phyloP scores from a whole-genome alignment of 2,888 invertebrate genomes.

The Arctia plantaginis region DNA sequence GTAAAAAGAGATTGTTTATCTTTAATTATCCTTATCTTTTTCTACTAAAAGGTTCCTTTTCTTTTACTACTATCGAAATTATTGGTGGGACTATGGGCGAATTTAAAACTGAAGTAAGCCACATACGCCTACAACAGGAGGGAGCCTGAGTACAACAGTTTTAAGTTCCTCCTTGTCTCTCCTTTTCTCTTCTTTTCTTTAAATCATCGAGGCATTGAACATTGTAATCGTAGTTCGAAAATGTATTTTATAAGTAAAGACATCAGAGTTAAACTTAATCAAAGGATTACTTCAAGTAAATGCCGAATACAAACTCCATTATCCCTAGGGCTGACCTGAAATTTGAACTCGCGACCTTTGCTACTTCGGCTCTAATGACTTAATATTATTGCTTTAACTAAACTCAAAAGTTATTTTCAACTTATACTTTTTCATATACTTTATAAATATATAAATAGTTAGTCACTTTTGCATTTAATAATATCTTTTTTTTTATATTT shows the following conservation, averaged over 20 bases:
- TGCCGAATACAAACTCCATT: neutral
- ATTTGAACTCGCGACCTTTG: constrained; percentile 10
- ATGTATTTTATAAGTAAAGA: neutral
- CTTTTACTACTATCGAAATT: no score
- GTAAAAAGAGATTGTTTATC: no score
- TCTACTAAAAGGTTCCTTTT: no score
- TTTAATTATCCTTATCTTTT: no score
- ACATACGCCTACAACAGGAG: no score
- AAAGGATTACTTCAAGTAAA: neutral
- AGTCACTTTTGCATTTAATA: neutral
- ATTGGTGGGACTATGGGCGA: no score
- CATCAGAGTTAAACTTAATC: neutral
- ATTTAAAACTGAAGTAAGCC: no score
- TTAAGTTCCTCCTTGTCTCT: neutral
- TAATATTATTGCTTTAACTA: constrained; percentile 4
- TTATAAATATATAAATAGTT: constrained; percentile 6
- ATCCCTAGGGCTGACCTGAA: constrained; percentile 5
- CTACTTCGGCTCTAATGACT: neutral
- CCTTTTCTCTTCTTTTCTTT: neutral
- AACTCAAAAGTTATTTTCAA: constrained; percentile 2
- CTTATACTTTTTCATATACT: constrained; percentile 4
- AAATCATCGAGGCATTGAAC: neutral
- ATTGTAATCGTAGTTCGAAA: neutral
- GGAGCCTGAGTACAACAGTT: no score
- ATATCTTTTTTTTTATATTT: neutral